phyloP scores from a whole-genome alignment of 2,113 vertebrate genomes.

The Stomatorhinus ivindoensis region DNA sequence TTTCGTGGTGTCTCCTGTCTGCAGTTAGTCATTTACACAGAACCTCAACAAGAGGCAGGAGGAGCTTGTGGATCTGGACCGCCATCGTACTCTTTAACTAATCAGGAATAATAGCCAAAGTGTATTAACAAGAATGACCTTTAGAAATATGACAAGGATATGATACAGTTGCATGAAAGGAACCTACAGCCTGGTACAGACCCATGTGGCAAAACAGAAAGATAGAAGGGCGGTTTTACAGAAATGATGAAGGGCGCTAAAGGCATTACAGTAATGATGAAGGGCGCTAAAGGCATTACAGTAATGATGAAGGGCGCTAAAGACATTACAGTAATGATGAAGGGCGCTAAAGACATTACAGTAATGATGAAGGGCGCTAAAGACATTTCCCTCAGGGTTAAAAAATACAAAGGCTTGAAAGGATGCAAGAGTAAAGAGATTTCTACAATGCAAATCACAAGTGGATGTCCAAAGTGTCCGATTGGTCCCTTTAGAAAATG shows the following conservation, averaged over 20 bases:
- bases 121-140: background rate
- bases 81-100: background rate
- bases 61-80: background rate
- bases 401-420: slow-evolving; percentile 19
- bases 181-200: background rate
- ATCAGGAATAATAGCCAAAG: background rate
- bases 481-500: slow-evolving; percentile 39
- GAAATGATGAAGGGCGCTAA: slow-evolving; percentile 7
- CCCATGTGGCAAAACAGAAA: background rate
- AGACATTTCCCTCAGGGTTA: background rate
- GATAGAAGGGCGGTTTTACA: too few relatives aligned
- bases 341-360: background rate
- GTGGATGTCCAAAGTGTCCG: slow-evolving; percentile 34
- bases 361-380: slow-evolving; percentile 9
- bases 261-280: background rate
- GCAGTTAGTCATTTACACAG: background rate
- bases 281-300: background rate
- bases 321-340: background rate
- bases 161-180: background rate
- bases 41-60: background rate
- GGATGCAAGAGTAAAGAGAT: background rate
- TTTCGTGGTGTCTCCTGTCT: background rate
- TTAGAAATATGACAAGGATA: background rate
- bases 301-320: slow-evolving; percentile 6
- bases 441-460: slow-evolving; percentile 49